Conservation (phyloP, 2,888 invertebrate genomes). For the Apodemia duryi region DNA sequence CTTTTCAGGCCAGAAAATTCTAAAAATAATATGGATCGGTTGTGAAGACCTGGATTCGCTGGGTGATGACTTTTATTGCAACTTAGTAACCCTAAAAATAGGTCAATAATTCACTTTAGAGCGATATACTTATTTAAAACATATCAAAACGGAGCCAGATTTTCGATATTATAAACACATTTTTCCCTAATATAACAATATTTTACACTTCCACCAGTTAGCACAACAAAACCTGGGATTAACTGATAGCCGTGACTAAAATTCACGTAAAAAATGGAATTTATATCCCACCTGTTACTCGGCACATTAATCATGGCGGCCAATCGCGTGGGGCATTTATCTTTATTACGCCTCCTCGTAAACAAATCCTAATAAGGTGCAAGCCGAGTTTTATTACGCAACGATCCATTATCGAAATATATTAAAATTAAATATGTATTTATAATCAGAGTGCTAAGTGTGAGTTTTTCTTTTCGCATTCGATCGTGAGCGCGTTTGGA, state of each 20-base stretch:
- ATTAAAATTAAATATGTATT: too few relatives aligned
- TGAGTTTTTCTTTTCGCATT: too few relatives aligned
- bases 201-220: background rate
- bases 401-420: background rate
- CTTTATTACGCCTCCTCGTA: constrained; percentile 43
- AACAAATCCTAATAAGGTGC: constrained; percentile 29
- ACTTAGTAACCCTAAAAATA: too few relatives aligned
- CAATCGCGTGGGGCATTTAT: constrained; percentile 45
- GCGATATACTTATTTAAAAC: too few relatives aligned
- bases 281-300: constrained; percentile 25
- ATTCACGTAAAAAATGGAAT: constrained; percentile 13
- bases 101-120: too few relatives aligned
- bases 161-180: background rate
- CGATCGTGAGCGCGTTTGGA: too few relatives aligned
- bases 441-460: too few relatives aligned
- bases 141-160: background rate
- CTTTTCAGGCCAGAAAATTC: too few relatives aligned
- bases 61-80: too few relatives aligned
- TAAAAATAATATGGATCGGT: too few relatives aligned
- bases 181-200: background rate
- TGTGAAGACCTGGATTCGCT: too few relatives aligned
- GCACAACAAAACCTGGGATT: constrained; percentile 6
- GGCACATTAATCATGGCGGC: constrained; percentile 46
- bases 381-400: constrained; percentile 9
- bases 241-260: constrained; percentile 7